Base-by-base conservation (phyloP, 2,113 vertebrate species). In the Coryphaenoides rupestris region DNA sequence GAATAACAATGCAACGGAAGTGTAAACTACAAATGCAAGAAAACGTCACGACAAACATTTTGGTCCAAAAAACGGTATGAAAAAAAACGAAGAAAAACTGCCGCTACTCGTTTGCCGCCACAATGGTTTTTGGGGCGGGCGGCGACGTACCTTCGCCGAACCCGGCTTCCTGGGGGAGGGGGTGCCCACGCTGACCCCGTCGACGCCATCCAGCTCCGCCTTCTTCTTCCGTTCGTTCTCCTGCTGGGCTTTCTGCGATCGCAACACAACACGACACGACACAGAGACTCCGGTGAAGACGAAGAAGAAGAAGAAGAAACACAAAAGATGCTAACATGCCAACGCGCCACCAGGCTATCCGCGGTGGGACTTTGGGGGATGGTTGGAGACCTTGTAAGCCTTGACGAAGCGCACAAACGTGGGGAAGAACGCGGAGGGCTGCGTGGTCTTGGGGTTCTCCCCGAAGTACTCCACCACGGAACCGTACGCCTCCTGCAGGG, bases 381-480 rank as follows among this genome's bases (percentile, higher is more conserved):
- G n/a, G n/a, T n/a, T n/a, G n/a, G n/a, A n/a, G n/a, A 96, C 96
- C 94, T 98, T 98, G 74, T 94, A 98, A 54, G 92, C 95, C 81
- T 91, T 98, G 73, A 93, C 78, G 77, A 99, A 96, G 61, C 95
- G 93, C 21, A 84, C 79, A 60, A 99, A 98, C 60, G 91, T 62
- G 0, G 95, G 93, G 96, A 98, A 98, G 80, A 99, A 98, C 86
- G 91, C 90, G 26, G 94, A 92, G 0, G 97, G 96, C 56, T 95
- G 92, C 0, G 89, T 92, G 63, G 93, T 98, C 89, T 98, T 99
- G 61, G 94, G 89, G 63, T 96, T 98, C 72, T 99, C 97, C 46
- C 96, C 96, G 0, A 95, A 98, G 79, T 98, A 99, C 63, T 96
- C 94, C 83, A 99, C 95, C 1, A 90, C 93, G 0, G 93, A 92